Base-by-base conservation (phyloP, 1,140 invertebrate species). In the Drosophila kikkawai region DNA sequence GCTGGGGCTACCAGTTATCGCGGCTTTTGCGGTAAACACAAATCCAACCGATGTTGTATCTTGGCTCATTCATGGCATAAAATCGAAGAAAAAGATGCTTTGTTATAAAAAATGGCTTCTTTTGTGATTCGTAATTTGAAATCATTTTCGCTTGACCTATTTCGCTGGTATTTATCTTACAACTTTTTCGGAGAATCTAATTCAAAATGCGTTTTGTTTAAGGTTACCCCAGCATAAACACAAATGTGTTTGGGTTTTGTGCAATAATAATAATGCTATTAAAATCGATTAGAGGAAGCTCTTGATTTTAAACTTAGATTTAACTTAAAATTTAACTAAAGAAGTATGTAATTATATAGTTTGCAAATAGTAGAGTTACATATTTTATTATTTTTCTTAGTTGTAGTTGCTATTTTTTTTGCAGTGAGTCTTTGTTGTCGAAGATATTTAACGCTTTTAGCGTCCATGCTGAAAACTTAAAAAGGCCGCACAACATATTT, bases 1-100 rank as follows among this genome's bases (percentile, higher is more conserved):
- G 19, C 36, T 32, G 37, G 67, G 34, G 45, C 60, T 66, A 80
- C 81, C 80, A 75, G 81, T 83, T 83, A 83, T 83, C 70, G 71
- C 41, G 39, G 39, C 17, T 68, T 79, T 71, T 55, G 56, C 69
- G 60, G 58, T 29, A 17, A 68, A 76, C 41, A 56, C 7, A 50
- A 57, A 69, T 42, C 51, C 61, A 42, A 41, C 11, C 32, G 15
- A 26, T 45, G 19, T 51, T 57, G 36, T 45, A 55, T 12, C 48
- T 55, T 15, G 13, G 36, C 13, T 22, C 22, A 58, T 36, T 37
- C 42, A 41, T 29, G 47, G 34, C 19, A 34, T 34, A 39, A 48
- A 26, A 44, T 32, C 51, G 13, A 26, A 7, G 39, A 32, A 4
- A 61, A 36, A 66, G 29, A 63, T 45, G 39, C 32, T 66, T 66